Base-by-base conservation (phyloP, 2,113 vertebrate genomes). In the Oncorhynchus keta region DNA sequence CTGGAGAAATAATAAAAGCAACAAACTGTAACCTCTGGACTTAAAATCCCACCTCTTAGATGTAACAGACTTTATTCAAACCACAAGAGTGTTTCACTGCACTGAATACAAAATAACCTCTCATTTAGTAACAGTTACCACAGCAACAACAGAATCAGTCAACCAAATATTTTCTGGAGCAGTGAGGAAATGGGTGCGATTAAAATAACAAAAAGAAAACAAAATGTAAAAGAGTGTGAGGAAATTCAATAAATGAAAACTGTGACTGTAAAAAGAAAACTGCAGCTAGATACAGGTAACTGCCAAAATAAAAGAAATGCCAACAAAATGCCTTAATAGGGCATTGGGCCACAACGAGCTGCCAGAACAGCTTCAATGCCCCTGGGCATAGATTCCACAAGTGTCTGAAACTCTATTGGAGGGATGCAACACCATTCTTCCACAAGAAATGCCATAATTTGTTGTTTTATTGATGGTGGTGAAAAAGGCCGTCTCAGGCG, bases 111-210 rank as follows among this genome's bases (percentile, higher is more conserved):
- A 45, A n/a, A 28, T 48, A 69, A 76, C 82, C 8, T 73, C n/a
- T 76, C 64, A 74, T 45, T 45, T 12, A 68, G 68, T n/a, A 66
- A 74, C 26, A 64, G 74, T 73, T 81, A 82, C 70, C 67, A 83
- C 76, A 77, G 74, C 79, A 86, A 85, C 76, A 67, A 49, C 35
- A 79, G 20, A 79, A 69, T 16, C 30, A 5, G 76, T 51, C 82
- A 73, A 72, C 35, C 61, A 68, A 18, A 39, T 67, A 28, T 32
- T 57, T 68, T 13, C 51, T 24, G 24, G 24, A 9, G 16, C 39
- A 72, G 59, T 30, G 78, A 32, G 11, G 48, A 22, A 65, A 74
- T 22, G 32, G 72, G 26, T 14, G 6, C 9, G 77, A 62, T 0
- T 65, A 67, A 75, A 48, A 16, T 39, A 79, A 72, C 20, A 1